Base-by-base conservation (phyloP, 2,888 invertebrate genomes). In the Scaeva pyrastri region DNA sequence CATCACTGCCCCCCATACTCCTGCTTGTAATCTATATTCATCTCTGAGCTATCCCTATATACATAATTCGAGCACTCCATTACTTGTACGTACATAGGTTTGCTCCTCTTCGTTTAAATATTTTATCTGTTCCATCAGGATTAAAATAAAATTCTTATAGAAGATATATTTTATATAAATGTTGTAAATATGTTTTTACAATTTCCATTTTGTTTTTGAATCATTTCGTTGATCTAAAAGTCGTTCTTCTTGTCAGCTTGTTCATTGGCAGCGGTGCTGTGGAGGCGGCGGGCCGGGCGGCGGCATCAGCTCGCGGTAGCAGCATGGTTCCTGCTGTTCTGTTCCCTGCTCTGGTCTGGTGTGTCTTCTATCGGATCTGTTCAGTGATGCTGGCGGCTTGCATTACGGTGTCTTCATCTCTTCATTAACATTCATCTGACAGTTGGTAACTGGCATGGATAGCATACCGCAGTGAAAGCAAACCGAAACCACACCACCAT, bases 341-440 rank as follows among this genome's bases (percentile, higher is more conserved):
- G 19, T 5, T 48, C 31, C 31, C 1, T 41, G 1, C 55, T 52
- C 26, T 36, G 3, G 12, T 16, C 31, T 26, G 5, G 14, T 5
- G 36, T 3, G 39, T 31, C 31, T 31, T 31, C 31, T 8, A 7
- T 31, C 8, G 5, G 48, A 16, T 45, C 14, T 48, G 31, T 36
- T 21, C 21, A 48, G 31, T 36, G 60, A 60, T 43, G 73, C 48
- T 60, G 26, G 31, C 10, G 52, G 21, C 31, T 45, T 71, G 72
- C 45, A 68, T 52, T 52, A 39, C 19, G 26, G 10, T 41, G 58
- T 66, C 78, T 72, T 64, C 48, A 68, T 79, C 73, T 66, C 78
- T 72, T 64, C 48, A 68, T 79, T 79, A 66, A 60, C 56, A 79
- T 79, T 79, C 58, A 60, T 60, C 68, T 68, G 73, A 50, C 50